phyloP scores from a whole-genome alignment of 1,140 invertebrate genomes.

The Habropoda laboriosa region DNA sequence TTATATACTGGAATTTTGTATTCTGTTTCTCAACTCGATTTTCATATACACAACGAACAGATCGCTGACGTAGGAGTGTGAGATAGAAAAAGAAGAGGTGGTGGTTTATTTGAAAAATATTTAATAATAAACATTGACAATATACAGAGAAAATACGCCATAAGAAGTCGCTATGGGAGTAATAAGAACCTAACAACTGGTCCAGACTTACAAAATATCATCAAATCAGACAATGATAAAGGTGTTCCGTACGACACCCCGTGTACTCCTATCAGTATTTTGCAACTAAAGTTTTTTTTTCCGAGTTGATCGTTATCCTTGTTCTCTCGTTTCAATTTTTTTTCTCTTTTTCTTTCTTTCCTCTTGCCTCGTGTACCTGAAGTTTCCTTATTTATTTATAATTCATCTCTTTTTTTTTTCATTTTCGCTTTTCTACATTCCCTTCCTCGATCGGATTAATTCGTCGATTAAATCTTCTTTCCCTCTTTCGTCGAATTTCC shows the following conservation, averaged over 20 bases:
- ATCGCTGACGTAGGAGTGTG: not conserved
- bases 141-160: slow-evolving; percentile 82
- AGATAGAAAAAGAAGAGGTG: not conserved
- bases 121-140: slow-evolving; percentile 82
- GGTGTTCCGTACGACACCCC: slow-evolving; percentile 71
- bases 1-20: no score
- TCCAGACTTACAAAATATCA: slow-evolving; percentile 81
- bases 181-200: slow-evolving; percentile 81
- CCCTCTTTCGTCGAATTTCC: slow-evolving; percentile 9
- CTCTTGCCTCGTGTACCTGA: slow-evolving; percentile 9
- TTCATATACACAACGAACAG: not conserved
- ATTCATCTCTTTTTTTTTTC: not conserved
- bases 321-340: slow-evolving; percentile 44
- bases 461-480: not conserved
- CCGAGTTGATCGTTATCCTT: slow-evolving; percentile 65
- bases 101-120: slow-evolving; percentile 80
- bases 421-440: slow-evolving; percentile 1
- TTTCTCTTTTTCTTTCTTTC: slow-evolving; percentile 29
- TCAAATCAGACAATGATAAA: slow-evolving; percentile 79
- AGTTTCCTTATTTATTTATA: not conserved
- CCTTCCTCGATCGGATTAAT: not conserved
- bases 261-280: slow-evolving; percentile 68
- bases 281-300: slow-evolving; percentile 68
- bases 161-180: slow-evolving; percentile 80
- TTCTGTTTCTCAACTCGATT: not conserved